Evolutionary conservation across 1,140 invertebrate genomes (phyloP).

Genomic region (Zaprionus gabonicus): DNA sequence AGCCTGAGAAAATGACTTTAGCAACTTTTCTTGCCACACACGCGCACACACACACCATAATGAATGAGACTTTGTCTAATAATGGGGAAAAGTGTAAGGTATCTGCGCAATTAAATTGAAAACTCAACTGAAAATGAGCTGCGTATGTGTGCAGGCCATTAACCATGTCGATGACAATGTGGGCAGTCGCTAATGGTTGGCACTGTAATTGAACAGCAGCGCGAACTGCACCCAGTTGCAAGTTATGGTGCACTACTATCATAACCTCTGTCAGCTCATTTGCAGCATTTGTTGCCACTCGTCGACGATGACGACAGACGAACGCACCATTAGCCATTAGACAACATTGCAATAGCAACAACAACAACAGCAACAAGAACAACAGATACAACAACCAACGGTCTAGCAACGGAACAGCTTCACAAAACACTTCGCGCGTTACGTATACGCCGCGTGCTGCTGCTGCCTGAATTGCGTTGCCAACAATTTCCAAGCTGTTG

Average conservation of each 20-base stretch:
- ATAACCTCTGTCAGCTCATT: conserved; percentile 79
- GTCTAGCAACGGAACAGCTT: conserved; percentile 33
- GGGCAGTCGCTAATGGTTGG: conserved; percentile 65
- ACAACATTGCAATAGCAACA: conserved; percentile 21
- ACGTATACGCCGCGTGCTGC: conserved; percentile 66
- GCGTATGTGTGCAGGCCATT: conserved; percentile 63
- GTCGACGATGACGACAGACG: not conserved
- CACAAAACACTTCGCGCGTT: conserved; percentile 32
- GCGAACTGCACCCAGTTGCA: conserved; percentile 57
- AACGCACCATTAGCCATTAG: conserved; percentile 52
- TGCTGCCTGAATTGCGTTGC: conserved; percentile 16
- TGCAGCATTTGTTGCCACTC: conserved; percentile 72
- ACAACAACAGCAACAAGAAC: conserved; percentile 30
- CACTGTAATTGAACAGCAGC: conserved; percentile 69
- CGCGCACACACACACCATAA: conserved; percentile 19
- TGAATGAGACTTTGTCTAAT: conserved; percentile 74
- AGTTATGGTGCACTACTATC: conserved; percentile 56
- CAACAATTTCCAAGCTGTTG: conserved; percentile 80
- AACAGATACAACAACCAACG: not conserved
- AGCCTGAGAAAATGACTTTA: conserved; percentile 47
- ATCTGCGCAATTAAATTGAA: conserved; percentile 75
- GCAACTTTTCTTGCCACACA: conserved; percentile 48
- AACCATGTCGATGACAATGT: conserved; percentile 62
- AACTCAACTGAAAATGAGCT: conserved; percentile 58
- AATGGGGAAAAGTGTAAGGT: conserved; percentile 61